A percentile compares a stretch with the other conserved stretches of the same genome.
Conservation (phyloP, 1,140 invertebrate genomes). For the Nixonia krombeini region DNA sequence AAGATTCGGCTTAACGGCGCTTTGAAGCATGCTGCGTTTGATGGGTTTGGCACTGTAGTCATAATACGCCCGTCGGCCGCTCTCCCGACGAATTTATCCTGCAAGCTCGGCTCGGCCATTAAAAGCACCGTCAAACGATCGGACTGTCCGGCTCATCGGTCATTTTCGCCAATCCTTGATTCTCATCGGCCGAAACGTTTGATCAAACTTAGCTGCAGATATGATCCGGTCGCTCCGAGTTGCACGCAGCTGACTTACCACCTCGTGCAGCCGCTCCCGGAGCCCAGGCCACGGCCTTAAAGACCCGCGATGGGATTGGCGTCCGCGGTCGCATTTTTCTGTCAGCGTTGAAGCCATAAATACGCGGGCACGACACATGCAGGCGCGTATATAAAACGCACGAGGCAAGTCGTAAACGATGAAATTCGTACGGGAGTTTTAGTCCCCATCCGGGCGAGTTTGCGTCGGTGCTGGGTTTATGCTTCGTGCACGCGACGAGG, state of each 20-base stretch:
- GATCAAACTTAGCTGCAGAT: no score
- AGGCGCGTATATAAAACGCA: not conserved
- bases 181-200: no score
- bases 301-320: no score
- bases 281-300: no score
- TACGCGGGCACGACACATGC: not conserved
- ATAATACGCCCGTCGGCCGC: conserved; percentile 39
- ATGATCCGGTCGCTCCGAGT: no score
- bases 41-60: conserved; percentile 55
- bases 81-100: conserved; percentile 15
- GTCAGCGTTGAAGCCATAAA: not conserved
- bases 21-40: conserved; percentile 59
- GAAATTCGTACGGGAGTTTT: conserved; percentile 10
- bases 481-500: not conserved
- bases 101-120: conserved; percentile 9
- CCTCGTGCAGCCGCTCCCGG: no score
- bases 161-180: no score
- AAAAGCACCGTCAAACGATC: conserved; percentile 19
- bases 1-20: conserved; percentile 45
- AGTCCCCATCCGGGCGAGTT: conserved; percentile 1
- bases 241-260: no score
- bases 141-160: no score
- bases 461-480: conserved; percentile 5
- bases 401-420: conserved; percentile 13
- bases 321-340: no score